Evolutionary conservation across 2,797 vertebrate species (phyloP).

Genomic region (Orientallactaga sibirica): DNA sequence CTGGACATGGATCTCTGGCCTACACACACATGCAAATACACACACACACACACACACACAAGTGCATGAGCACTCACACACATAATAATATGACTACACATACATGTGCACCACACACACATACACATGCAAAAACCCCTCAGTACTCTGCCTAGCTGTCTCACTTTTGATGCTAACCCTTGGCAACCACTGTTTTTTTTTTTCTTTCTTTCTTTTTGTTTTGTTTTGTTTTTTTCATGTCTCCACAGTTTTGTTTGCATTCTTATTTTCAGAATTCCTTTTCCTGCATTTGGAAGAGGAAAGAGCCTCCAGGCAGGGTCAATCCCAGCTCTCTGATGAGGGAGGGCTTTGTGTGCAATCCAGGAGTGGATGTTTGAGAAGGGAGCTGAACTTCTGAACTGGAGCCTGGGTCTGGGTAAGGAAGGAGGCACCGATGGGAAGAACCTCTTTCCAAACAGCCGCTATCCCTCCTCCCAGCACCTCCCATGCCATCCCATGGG

Average conservation of each 20-base stretch:
- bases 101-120: too few species aligned
- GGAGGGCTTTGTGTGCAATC: neutral
- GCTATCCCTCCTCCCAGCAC: neutral
- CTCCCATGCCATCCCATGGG: neutral
- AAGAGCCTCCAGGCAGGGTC: neutral
- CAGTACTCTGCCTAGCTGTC: fast-evolving
- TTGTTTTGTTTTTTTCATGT: neutral
- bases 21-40: too few species aligned
- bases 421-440: neutral
- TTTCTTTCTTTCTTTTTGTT: too few species aligned
- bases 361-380: neutral
- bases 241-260: neutral
- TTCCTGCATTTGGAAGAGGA: conserved; percentile 26
- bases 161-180: neutral
- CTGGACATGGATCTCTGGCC: too few species aligned
- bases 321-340: neutral
- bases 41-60: too few species aligned
- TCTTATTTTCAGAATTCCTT: conserved; percentile 1
- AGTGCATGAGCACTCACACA: too few species aligned
- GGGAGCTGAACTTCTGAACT: conserved; percentile 26
- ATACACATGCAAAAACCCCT: neutral
- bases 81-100: too few species aligned
- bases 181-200: neutral
- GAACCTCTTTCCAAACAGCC: neutral
- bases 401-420: neutral